These are phyloP conservation scores for Scaptomyza montana DNA, from an alignment of 1,140 invertebrate species.

Conservation along the genomic window DNA sequence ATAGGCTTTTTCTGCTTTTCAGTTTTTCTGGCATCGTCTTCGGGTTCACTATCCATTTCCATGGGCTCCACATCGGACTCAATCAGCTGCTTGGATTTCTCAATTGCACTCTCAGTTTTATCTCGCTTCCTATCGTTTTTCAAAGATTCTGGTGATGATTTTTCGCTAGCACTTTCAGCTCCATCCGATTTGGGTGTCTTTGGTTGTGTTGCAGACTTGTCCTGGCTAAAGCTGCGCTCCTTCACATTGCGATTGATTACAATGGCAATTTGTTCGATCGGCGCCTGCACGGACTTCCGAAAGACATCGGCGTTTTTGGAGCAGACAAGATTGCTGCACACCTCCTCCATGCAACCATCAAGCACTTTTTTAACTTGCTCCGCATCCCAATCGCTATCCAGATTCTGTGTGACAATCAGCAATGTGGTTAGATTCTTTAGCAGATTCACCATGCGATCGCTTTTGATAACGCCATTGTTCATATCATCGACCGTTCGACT, in stretches of 20 bases:
- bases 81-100: slow-evolving; percentile 5
- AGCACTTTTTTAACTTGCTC: slow-evolving; percentile 96
- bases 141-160: not conserved
- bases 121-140: not conserved
- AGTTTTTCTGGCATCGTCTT: slow-evolving; percentile 6
- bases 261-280: slow-evolving; percentile 95
- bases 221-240: slow-evolving; percentile 38
- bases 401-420: slow-evolving; percentile 96
- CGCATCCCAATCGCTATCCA: slow-evolving; percentile 91
- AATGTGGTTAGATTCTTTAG: slow-evolving; percentile 95
- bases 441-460: slow-evolving; percentile 88
- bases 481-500: slow-evolving; percentile 91
- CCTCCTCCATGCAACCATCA: slow-evolving; percentile 95
- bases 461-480: slow-evolving; percentile 87
- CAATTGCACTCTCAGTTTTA: not conserved
- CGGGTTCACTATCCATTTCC: slow-evolving; percentile 43
- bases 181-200: slow-evolving; percentile 28
- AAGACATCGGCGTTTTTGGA: slow-evolving; percentile 92
- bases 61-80: slow-evolving; percentile 34
- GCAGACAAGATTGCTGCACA: slow-evolving; percentile 90
- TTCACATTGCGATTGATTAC: slow-evolving; percentile 61
- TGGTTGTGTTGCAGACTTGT: slow-evolving; percentile 20
- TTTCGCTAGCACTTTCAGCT: not conserved
- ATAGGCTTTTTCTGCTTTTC: slow-evolving; percentile 10
- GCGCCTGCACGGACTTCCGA: slow-evolving; percentile 95